phyloP scores from a whole-genome alignment of 2,797 vertebrate species.

The Clarias laeviceps region DNA sequence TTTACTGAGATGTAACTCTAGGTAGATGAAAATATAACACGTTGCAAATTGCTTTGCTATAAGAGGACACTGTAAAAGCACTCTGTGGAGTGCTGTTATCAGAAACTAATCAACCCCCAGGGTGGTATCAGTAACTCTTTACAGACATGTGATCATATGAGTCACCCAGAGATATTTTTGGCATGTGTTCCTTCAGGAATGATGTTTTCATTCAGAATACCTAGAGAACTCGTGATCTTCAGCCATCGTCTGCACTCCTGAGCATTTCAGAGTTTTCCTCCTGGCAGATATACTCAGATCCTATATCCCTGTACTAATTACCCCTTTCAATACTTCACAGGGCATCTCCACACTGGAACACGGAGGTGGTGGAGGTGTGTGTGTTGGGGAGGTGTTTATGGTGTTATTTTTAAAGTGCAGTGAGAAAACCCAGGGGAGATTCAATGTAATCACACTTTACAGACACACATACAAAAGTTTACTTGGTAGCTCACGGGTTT shows the following conservation, averaged over 20 bases:
- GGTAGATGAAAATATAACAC: background rate
- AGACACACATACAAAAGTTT: constrained; percentile 36
- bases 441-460: constrained; percentile 31
- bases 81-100: background rate
- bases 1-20: background rate
- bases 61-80: background rate
- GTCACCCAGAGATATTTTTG: constrained; percentile 12
- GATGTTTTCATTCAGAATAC: constrained; percentile 6
- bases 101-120: background rate
- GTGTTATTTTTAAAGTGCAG: constrained; percentile 51
- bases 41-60: background rate
- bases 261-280: constrained; percentile 46
- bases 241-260: constrained; percentile 3
- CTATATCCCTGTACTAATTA: constrained; percentile 55
- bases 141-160: constrained; percentile 7
- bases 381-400: background rate
- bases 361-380: background rate
- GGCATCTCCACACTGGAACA: constrained; percentile 43
- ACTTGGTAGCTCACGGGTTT: constrained; percentile 15
- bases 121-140: background rate
- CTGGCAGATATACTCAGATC: constrained; percentile 55
- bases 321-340: constrained; percentile 50
- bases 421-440: constrained; percentile 50
- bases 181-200: constrained; percentile 15
- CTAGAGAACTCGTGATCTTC: background rate